Conservation (phyloP, 2,113 vertebrate species). For the Elgaria multicarinata region DNA sequence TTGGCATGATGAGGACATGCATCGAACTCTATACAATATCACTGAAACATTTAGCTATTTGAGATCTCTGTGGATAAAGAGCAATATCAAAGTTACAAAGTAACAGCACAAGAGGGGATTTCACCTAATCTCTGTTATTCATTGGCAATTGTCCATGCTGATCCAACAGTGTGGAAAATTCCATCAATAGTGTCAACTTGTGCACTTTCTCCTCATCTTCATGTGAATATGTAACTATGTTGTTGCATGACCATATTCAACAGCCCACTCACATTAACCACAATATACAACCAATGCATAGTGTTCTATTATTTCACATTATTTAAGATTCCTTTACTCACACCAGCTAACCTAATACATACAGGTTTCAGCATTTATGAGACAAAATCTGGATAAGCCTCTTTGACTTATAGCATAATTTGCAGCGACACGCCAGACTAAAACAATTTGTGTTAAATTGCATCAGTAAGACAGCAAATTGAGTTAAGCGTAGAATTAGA, state of each 20-base stretch:
- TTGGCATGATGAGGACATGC: background rate
- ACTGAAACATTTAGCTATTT: background rate
- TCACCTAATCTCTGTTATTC: background rate
- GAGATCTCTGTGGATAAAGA: background rate
- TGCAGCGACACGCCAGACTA: background rate
- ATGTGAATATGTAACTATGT: background rate
- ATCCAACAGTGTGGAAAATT: background rate
- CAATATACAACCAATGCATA: background rate
- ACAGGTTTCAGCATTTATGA: background rate
- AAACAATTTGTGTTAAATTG: conserved; percentile 24
- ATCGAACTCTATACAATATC: background rate
- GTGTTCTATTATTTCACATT: background rate
- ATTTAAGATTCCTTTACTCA: background rate
- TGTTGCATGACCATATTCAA: background rate
- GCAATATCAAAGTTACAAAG: background rate
- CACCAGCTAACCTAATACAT: background rate
- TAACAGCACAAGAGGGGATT: background rate
- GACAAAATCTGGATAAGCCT: background rate
- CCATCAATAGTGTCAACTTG: background rate
- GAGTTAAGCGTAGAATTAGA: conserved; percentile 16
- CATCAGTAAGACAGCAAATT: conserved; percentile 7
- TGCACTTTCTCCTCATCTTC: background rate
- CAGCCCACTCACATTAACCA: background rate
- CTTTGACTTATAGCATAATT: background rate
- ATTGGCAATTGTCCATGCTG: background rate